phyloP scores from a whole-genome alignment of 2,797 vertebrate species.

The Chelon auratus region DNA sequence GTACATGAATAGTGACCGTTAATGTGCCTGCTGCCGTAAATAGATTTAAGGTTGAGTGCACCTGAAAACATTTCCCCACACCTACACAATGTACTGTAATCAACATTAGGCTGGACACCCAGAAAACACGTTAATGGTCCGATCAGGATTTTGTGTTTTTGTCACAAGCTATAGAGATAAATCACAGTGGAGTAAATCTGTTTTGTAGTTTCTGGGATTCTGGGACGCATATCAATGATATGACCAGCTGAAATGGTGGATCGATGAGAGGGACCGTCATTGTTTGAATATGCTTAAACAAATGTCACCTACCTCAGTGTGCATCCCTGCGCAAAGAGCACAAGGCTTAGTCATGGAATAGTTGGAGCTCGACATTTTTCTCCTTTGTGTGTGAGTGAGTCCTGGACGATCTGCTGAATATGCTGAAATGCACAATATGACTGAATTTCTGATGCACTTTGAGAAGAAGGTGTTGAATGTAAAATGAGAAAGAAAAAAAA shows the following conservation, averaged over 20 bases:
- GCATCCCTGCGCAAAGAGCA: slow-evolving; percentile 63
- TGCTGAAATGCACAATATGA: slow-evolving; percentile 23
- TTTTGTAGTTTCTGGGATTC: not conserved
- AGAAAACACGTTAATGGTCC: not conserved
- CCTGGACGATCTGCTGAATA: slow-evolving; percentile 28
- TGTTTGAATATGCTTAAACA: slow-evolving; percentile 69
- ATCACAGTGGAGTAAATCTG: not conserved
- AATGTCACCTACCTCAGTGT: slow-evolving; percentile 62
- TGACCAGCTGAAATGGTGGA: slow-evolving; percentile 38
- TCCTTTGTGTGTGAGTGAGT: slow-evolving; percentile 16
- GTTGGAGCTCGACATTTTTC: slow-evolving; percentile 13
- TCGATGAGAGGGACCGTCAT: slow-evolving; percentile 27
- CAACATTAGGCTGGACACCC: not conserved
- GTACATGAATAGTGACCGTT: slow-evolving; percentile 18
- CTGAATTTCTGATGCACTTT: slow-evolving; percentile 17
- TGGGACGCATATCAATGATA: slow-evolving; percentile 39
- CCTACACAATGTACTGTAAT: slow-evolving; percentile 26
- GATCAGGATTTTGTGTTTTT: slow-evolving; percentile 5
- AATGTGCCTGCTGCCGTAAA: slow-evolving; percentile 23
- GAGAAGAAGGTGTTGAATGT: slow-evolving; percentile 10
- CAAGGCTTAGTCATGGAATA: slow-evolving; percentile 29
- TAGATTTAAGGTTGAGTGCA: slow-evolving; percentile 15
- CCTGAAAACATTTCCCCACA: slow-evolving; percentile 32
- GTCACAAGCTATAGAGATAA: not conserved
- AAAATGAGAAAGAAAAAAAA: slow-evolving; percentile 25